Evolutionary conservation across 2,113 vertebrate genomes (phyloP).

Genomic region (Caretta caretta): DNA sequence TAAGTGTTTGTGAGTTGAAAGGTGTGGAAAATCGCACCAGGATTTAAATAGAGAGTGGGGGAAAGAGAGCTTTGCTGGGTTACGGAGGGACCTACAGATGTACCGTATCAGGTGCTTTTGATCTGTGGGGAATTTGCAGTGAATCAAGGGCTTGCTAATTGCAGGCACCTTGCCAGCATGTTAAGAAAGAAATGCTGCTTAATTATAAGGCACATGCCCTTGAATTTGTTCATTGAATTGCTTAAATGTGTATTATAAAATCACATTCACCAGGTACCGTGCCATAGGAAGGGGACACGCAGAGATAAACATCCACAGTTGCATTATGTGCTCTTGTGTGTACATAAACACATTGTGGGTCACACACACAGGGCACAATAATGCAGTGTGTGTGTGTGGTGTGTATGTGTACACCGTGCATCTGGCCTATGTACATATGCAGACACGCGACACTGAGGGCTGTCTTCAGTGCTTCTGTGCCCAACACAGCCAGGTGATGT

Average conservation of each 20-base stretch:
- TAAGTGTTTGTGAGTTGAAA: constrained; percentile 58
- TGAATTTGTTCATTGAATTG: constrained; percentile 4
- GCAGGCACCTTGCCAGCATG: constrained; percentile 26
- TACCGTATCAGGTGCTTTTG: constrained; percentile 59
- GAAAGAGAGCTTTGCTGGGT: background rate
- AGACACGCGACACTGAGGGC: background rate
- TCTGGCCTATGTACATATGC: too few species aligned
- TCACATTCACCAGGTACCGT: background rate
- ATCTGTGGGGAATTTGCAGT: constrained; percentile 33
- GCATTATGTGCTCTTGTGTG: background rate
- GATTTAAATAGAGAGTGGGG: background rate
- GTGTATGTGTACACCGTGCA: too few species aligned
- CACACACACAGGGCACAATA: background rate
- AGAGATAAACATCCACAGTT: accelerated
- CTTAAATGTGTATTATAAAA: constrained; percentile 31
- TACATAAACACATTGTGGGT: background rate
- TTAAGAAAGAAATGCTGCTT: constrained; percentile 49
- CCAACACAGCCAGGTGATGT: background rate
- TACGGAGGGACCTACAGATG: constrained; percentile 44
- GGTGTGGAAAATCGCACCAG: constrained; percentile 69
- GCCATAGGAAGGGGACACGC: background rate
- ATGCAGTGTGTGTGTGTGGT: too few species aligned
- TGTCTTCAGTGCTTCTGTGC: background rate
- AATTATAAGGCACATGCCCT: constrained; percentile 35
- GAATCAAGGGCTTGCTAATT: constrained; percentile 67